Conservation (phyloP, 2,797 vertebrate species). For the Acestrorhynchus altus region DNA sequence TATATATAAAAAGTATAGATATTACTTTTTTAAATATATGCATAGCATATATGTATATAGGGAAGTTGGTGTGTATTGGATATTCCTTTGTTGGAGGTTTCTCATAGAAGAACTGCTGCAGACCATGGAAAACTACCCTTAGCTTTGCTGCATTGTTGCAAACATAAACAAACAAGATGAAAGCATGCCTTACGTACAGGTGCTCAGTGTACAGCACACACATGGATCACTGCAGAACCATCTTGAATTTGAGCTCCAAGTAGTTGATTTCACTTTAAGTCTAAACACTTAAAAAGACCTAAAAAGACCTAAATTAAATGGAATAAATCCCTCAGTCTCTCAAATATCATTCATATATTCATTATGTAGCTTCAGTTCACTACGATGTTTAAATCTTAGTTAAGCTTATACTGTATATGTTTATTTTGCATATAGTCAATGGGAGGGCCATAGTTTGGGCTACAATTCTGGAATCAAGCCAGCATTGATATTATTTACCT, state of each 20-base stretch:
- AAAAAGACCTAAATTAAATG: background rate
- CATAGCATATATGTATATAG: no score
- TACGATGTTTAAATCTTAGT: background rate
- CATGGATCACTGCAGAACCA: background rate
- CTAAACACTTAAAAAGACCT: background rate
- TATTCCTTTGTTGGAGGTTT: no score
- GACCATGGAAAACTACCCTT: no score
- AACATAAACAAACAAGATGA: background rate
- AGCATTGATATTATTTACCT: background rate
- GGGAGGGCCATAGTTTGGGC: background rate
- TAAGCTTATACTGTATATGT: background rate
- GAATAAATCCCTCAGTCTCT: background rate
- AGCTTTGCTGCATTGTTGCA: no score
- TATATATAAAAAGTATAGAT: no score
- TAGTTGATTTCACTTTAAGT: conserved; percentile 4
- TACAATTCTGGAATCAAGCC: background rate
- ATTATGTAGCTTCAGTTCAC: background rate
- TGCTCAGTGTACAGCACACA: background rate
- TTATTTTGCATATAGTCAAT: background rate
- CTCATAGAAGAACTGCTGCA: no score
- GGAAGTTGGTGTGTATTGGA: background rate
- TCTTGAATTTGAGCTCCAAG: background rate
- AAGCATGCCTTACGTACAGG: background rate
- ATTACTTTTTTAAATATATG: no score
- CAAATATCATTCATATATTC: background rate